A percentile compares a stretch with the other conserved stretches of the same genome.
Conservation (phyloP, 2,888 invertebrate species). For the Pachliopta kotzebuea region DNA sequence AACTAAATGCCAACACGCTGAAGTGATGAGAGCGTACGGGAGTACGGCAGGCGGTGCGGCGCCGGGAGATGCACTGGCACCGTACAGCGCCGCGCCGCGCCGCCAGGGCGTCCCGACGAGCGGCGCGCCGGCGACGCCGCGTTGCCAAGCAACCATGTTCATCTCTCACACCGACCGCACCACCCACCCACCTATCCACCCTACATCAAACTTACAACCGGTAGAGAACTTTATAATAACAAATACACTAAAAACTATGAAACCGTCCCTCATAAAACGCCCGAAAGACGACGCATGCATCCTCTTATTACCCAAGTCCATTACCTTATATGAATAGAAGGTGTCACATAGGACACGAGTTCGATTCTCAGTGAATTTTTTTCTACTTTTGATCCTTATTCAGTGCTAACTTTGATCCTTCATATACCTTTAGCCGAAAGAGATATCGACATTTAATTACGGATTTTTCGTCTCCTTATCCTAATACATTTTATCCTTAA, state of each 20-base stretch:
- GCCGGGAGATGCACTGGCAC: conserved; percentile 60
- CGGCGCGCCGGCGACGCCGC: conserved; percentile 63
- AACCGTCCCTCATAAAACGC: not conserved
- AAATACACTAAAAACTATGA: not conserved
- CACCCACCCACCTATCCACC: too few species aligned
- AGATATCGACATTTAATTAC: too few species aligned
- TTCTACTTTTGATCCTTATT: too few species aligned
- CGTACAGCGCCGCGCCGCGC: conserved; percentile 32
- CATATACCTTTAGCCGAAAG: too few species aligned
- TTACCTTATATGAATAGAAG: too few species aligned
- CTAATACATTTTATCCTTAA: too few species aligned
- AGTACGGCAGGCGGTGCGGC: conserved; percentile 38
- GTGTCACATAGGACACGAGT: too few species aligned
- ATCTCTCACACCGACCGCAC: conserved; percentile 5
- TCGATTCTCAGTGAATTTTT: too few species aligned
- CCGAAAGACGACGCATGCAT: too few species aligned
- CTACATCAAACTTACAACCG: not conserved
- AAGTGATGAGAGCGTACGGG: conserved; percentile 30
- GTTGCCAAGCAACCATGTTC: conserved; percentile 67
- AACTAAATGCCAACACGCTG: conserved; percentile 5
- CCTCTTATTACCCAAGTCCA: too few species aligned
- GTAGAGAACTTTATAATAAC: not conserved
- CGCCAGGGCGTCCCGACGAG: conserved; percentile 67
- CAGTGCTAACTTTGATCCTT: too few species aligned
- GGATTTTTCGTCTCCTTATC: too few species aligned